Evolutionary conservation across 2,888 invertebrate species (phyloP), one percentile per base, ranked within the genome.

Genomic region (Eilema griseolum): DNA sequence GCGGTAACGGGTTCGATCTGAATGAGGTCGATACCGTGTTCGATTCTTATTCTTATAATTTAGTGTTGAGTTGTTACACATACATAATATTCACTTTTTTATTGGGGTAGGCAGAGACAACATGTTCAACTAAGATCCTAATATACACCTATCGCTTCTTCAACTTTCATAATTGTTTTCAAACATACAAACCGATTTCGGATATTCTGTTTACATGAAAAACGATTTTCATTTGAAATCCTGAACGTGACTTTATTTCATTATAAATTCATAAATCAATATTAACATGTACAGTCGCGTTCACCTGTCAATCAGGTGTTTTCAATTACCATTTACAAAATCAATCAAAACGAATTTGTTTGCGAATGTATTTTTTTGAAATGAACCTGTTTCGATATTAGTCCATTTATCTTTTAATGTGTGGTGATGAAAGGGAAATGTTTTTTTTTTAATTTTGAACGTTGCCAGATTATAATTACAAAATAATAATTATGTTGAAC

Each of bases 261-360:
- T 70, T 71, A 73, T 61, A 75, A 78, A 76, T 64, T 61, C 77
- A 81, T 82, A 82, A 78, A 80, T 80, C 77, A 76, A 66, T 64
- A 65, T 74, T 78, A 76, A 68, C 72, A 28, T 61, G 63, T 46
- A 67, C 70, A 72, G 75, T 80, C 74, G 76, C 70, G 78, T 72
- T 72, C 76, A 72, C 26, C 72, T 80, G 82, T 80, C 81, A 82
- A 78, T 81, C 76, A 73, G 61, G n/a, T 70, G 64, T 80, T 82
- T 76, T 73, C 78, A 81, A 82, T 81, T 78, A 78, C 67, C 67
- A 33, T 66, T 66, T 63, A 76, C 68, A 70, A 67, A 67, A 79
- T 80, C 82, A 79, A 81, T 80, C 80, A 79, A 70, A 56, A 62
- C 33, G 73, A 69, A 71, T 76, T 78, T 73, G 64, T 71, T 63